Conservation (phyloP, 2,113 vertebrate genomes). For the Syngnathus floridae region DNA sequence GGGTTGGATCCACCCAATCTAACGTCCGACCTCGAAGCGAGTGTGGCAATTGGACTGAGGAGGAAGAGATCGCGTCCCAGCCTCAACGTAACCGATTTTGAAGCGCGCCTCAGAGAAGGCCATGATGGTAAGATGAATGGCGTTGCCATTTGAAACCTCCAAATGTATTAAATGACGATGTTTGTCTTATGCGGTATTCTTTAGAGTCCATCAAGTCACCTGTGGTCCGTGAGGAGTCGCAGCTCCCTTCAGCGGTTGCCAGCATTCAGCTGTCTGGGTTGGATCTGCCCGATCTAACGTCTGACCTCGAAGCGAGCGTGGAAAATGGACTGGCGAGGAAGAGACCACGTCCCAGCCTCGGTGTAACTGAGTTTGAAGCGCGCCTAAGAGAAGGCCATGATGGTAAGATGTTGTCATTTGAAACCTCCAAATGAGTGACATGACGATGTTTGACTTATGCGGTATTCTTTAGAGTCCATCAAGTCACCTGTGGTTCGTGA, state of each 20-base stretch:
- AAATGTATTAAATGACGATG: no score
- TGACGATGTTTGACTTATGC: no score
- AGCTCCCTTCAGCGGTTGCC: no score
- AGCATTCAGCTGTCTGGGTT: constrained; percentile 59
- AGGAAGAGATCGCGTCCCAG: constrained; percentile 52
- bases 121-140: background rate
- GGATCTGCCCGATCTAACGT: constrained; percentile 63
- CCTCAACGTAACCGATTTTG: constrained; percentile 60
- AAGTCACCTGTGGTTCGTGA: no score
- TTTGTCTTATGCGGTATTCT: no score
- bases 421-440: no score
- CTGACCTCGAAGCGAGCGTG: constrained; percentile 21
- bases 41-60: constrained; percentile 42
- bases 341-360: constrained; percentile 46
- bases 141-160: no score
- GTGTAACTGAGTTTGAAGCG: constrained; percentile 61
- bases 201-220: no score
- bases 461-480: no score
- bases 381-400: constrained; percentile 34
- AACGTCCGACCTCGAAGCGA: constrained; percentile 38
- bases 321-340: constrained; percentile 56
- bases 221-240: no score
- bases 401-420: no score
- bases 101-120: constrained; percentile 46
- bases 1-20: constrained; percentile 62